Base-by-base conservation (phyloP, 2,888 invertebrate genomes). In the Apoda limacodes region DNA sequence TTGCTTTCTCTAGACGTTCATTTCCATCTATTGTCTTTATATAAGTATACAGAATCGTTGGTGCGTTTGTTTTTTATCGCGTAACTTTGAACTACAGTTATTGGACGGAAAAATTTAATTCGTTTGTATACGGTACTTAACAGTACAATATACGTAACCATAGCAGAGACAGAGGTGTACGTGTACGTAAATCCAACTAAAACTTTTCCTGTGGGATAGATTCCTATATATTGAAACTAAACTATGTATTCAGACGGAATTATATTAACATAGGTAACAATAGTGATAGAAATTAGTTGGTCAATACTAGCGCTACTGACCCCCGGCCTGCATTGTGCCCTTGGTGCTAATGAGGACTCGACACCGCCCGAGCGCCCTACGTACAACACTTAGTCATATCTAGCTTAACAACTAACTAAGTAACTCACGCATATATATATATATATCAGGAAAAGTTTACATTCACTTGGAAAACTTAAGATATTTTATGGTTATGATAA, bases 301-400 rank as follows among this genome's bases (percentile, higher is more conserved):
- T 50, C 59, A 63, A 66, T 51, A 34, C 40, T 32, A 19, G 48
- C 34, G 51, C 40, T 32, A 55, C 40, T 66, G 63, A 63, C 64
- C 68, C 46, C 26, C 38, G 55, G 45, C 51, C 55, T 44, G 40
- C 45, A 51, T 60, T 60, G 49, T 50, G 37, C 30, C 69, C 67
- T 65, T 68, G 65, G 48, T 25, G 37, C 45, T 32, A 45, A 44
- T 48, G 26, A 17, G 29, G 25, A 19, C 35, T 33, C 35, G 35
- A 35, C 35, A 25, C n/a, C 12, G 32, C 37, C 32, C 37, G 12
- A 37, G 39, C 15, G 2, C 26, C 15, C 15, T 10, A 26, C 5
- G 14, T 17, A 32, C 23, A 32, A 28, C 27, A 32, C 15, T 23
- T 22, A 23, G 25, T 25, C 20, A 23, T 31, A 24, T 20, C 26